A percentile compares a stretch with the other conserved stretches of the same genome.
These are phyloP conservation scores for Oriolus oriolus DNA, from an alignment of 2,113 vertebrate species.

Conservation along the genomic window DNA sequence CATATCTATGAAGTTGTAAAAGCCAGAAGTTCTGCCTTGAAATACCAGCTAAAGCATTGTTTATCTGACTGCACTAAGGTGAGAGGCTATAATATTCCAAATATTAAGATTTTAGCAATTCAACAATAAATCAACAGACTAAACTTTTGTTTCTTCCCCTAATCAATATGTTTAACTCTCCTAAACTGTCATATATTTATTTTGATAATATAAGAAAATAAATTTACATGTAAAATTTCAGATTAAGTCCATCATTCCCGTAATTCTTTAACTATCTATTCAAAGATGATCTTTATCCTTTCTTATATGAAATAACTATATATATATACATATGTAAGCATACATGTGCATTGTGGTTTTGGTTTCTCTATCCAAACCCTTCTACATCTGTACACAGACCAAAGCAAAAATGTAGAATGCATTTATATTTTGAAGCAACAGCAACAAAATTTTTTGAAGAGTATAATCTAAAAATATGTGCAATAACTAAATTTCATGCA, in stretches of 20 bases:
- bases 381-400: neutral
- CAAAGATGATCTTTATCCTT: neutral
- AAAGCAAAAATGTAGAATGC: neutral
- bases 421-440: neutral
- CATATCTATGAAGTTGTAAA: slow-evolving; percentile 11
- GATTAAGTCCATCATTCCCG: neutral
- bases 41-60: neutral
- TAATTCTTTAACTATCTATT: neutral
- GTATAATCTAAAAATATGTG: neutral
- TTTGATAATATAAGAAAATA: neutral
- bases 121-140: neutral
- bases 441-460: neutral
- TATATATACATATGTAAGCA: neutral
- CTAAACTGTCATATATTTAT: neutral
- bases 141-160: neutral
- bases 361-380: neutral
- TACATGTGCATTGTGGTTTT: neutral
- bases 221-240: neutral
- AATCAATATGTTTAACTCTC: neutral
- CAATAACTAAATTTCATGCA: neutral
- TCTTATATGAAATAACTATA: neutral
- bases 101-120: neutral
- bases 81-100: neutral
- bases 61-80: neutral
- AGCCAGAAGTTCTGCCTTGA: slow-evolving; percentile 23